Percentiles rank a stretch among this genome's conserved stretches.
Conservation (phyloP, 2,888 invertebrate genomes). For the Meiosimyza platycephala region DNA sequence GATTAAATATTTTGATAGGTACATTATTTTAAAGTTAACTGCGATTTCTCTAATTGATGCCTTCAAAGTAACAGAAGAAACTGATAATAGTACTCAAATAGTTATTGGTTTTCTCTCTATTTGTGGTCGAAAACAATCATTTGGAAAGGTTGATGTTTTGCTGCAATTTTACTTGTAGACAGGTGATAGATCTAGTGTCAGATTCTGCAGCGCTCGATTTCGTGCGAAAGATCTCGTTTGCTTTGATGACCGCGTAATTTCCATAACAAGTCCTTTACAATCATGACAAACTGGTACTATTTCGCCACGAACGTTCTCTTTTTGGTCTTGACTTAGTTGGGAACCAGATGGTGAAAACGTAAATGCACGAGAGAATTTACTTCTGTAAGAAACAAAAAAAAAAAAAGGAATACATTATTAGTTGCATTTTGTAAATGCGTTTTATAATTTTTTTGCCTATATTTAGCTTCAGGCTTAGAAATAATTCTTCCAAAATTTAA, state of each 20-base stretch:
- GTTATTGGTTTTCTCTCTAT: no score
- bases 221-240: constrained; percentile 85
- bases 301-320: constrained; percentile 78
- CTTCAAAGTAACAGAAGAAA: not conserved
- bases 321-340: constrained; percentile 67
- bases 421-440: no score
- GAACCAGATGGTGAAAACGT: constrained; percentile 70
- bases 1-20: not conserved
- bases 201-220: constrained; percentile 83
- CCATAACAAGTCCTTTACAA: constrained; percentile 93
- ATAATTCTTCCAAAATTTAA: no score
- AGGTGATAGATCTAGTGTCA: constrained; percentile 86
- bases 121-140: no score
- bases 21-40: not conserved
- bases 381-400: constrained; percentile 64
- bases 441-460: no score
- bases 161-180: constrained; percentile 72
- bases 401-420: not conserved
- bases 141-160: no score
- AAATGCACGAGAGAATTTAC: constrained; percentile 73
- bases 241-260: constrained; percentile 87
- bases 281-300: constrained; percentile 94
- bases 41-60: not conserved
- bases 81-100: no score
- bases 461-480: no score